These are phyloP conservation scores for Aphis craccivora DNA, from an alignment of 1,140 invertebrate species.

Conservation along the genomic window DNA sequence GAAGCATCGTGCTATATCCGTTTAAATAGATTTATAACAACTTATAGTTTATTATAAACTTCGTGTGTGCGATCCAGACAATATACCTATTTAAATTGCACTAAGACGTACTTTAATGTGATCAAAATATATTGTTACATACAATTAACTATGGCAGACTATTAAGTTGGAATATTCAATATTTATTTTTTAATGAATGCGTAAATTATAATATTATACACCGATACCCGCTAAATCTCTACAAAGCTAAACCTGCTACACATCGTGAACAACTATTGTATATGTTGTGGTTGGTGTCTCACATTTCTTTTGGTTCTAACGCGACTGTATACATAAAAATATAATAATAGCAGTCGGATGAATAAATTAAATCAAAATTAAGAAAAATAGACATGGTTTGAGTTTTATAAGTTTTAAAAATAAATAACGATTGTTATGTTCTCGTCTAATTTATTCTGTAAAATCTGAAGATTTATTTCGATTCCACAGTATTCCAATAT, in stretches of 20 bases:
- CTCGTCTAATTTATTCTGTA: background rate
- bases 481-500: background rate
- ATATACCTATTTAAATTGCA: background rate
- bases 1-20: background rate
- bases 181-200: background rate
- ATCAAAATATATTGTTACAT: background rate
- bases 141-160: background rate
- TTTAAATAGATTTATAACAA: conserved; percentile 1
- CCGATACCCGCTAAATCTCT: background rate
- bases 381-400: background rate
- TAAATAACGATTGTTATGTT: background rate
- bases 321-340: background rate
- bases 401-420: background rate
- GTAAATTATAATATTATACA: background rate
- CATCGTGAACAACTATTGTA: background rate
- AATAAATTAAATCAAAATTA: background rate
- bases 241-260: background rate
- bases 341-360: background rate
- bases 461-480: background rate
- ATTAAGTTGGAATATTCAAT: background rate
- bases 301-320: background rate
- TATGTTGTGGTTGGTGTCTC: background rate
- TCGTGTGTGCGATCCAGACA: background rate
- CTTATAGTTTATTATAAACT: background rate
- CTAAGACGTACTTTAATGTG: background rate